Conservation (phyloP, 2,797 vertebrate genomes). For the Sebastes glaucus region DNA sequence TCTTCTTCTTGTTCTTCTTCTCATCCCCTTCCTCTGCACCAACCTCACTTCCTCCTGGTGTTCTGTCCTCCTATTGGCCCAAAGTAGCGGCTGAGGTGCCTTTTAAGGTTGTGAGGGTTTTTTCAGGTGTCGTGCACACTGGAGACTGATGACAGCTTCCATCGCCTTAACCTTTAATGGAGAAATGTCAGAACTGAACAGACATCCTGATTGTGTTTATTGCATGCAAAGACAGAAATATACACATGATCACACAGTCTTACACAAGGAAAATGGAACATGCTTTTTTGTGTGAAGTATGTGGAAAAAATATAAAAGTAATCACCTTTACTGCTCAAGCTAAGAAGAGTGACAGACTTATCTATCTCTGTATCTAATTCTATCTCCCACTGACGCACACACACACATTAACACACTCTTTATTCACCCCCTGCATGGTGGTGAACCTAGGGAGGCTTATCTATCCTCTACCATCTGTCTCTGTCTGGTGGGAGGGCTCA, state of each 20-base stretch:
- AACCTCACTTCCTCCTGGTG: slow-evolving; percentile 64
- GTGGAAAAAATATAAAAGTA: neutral
- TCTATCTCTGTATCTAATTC: slow-evolving; percentile 42
- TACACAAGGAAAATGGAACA: neutral
- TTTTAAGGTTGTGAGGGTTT: slow-evolving; percentile 67
- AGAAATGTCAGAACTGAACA: neutral
- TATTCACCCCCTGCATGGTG: slow-evolving; percentile 41
- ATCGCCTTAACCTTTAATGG: slow-evolving; percentile 3
- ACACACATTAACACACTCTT: slow-evolving; percentile 9
- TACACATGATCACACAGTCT: neutral
- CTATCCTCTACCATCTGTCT: slow-evolving; percentile 72
- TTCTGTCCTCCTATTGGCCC: slow-evolving; percentile 52
- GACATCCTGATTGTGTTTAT: neutral
- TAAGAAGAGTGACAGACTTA: slow-evolving; percentile 35
- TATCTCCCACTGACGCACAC: slow-evolving; percentile 6
- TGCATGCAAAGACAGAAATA: neutral
- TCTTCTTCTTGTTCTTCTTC: slow-evolving; percentile 1
- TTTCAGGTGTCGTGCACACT: slow-evolving; percentile 31
- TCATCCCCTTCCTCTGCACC: slow-evolving; percentile 57
- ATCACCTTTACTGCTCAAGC: neutral
- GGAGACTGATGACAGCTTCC: neutral
- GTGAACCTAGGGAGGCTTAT: slow-evolving; percentile 59
- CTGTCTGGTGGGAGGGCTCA: slow-evolving; percentile 45
- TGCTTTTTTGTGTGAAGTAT: neutral
- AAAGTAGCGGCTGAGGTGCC: slow-evolving; percentile 46